phyloP scores from a whole-genome alignment of 2,888 invertebrate species.

The Drosophila neutralis region DNA sequence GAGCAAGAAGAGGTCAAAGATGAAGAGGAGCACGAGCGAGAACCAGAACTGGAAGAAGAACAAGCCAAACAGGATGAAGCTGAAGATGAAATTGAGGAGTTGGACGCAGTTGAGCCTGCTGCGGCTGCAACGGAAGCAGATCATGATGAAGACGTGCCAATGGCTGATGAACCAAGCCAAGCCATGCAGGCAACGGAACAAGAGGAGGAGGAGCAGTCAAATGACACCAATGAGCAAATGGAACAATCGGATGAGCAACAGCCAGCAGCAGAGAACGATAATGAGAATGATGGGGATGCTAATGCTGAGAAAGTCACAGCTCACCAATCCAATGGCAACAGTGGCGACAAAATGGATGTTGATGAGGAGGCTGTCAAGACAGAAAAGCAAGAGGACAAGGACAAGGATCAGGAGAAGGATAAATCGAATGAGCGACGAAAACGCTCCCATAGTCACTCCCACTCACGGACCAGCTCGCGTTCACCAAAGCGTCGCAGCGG shows the following conservation, averaged over 20 bases:
- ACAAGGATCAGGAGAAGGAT: slow-evolving; percentile 72
- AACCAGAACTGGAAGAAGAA: slow-evolving; percentile 12
- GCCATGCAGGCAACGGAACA: slow-evolving; percentile 14
- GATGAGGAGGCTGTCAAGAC: slow-evolving; percentile 52
- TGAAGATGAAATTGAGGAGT: slow-evolving; percentile 30
- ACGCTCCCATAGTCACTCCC: slow-evolving; percentile 74
- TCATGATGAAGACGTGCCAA: slow-evolving; percentile 64
- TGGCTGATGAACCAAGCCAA: slow-evolving; percentile 47
- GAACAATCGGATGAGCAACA: slow-evolving; percentile 18
- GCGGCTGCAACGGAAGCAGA: slow-evolving; percentile 25
- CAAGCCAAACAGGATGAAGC: slow-evolving; percentile 22
- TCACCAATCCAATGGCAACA: slow-evolving; percentile 65
- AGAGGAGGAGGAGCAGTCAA: slow-evolving; percentile 25
- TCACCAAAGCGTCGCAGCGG: slow-evolving; percentile 80
- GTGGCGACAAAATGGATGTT: slow-evolving; percentile 77
- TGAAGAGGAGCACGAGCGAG: slow-evolving; percentile 29
- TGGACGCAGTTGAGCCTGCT: slow-evolving; percentile 24
- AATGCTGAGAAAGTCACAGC: slow-evolving; percentile 17
- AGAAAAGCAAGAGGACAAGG: slow-evolving; percentile 35
- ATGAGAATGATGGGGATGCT: slow-evolving; percentile 6
- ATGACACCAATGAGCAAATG: slow-evolving; percentile 20
- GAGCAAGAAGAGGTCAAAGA: slow-evolving; percentile 68
- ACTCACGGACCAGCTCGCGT: slow-evolving; percentile 73
- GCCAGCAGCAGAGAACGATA: slow-evolving; percentile 12
- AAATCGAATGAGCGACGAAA: slow-evolving; percentile 65